A percentile compares a stretch with the other conserved stretches of the same genome.
phyloP scores from a whole-genome alignment of 2,113 vertebrate genomes.

The Amphilophus citrinellus region DNA sequence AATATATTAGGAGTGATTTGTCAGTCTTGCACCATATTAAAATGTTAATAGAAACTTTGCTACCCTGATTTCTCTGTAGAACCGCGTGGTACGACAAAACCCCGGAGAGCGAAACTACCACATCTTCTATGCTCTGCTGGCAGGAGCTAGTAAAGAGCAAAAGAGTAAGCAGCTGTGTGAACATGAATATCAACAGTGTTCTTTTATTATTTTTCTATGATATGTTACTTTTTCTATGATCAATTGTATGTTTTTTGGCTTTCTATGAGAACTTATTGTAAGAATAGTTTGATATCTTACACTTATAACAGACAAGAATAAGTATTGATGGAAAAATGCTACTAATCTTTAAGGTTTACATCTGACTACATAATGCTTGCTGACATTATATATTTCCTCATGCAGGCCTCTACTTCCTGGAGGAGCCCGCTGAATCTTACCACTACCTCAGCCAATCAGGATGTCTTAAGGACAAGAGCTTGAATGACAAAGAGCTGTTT shows the following conservation, averaged over 20 bases:
- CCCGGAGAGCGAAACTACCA: slow-evolving; percentile 92
- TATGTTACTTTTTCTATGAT: neutral
- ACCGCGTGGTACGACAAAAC: slow-evolving; percentile 92
- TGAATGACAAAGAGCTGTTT: slow-evolving; percentile 88
- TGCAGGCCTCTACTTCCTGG: slow-evolving; percentile 86
- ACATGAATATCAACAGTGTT: neutral
- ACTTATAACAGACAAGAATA: neutral
- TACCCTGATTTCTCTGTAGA: slow-evolving; percentile 78
- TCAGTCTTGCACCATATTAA: slow-evolving; percentile 9
- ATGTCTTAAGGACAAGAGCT: slow-evolving; percentile 87
- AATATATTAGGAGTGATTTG: neutral
- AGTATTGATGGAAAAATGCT: neutral
- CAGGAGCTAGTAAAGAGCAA: slow-evolving; percentile 83
- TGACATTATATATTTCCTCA: slow-evolving; percentile 4
- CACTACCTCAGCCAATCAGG: slow-evolving; percentile 90
- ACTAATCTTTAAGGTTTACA: neutral
- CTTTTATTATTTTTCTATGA: neutral
- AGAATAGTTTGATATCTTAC: neutral
- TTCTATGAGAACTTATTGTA: neutral
- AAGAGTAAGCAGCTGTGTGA: slow-evolving; percentile 78
- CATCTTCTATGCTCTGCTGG: slow-evolving; percentile 91
- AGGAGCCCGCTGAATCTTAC: slow-evolving; percentile 85
- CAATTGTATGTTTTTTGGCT: neutral
- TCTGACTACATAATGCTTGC: neutral
- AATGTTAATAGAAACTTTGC: slow-evolving; percentile 16